These are phyloP conservation scores for Ibycter americanus DNA, from an alignment of 2,797 vertebrate species.

Conservation along the genomic window DNA sequence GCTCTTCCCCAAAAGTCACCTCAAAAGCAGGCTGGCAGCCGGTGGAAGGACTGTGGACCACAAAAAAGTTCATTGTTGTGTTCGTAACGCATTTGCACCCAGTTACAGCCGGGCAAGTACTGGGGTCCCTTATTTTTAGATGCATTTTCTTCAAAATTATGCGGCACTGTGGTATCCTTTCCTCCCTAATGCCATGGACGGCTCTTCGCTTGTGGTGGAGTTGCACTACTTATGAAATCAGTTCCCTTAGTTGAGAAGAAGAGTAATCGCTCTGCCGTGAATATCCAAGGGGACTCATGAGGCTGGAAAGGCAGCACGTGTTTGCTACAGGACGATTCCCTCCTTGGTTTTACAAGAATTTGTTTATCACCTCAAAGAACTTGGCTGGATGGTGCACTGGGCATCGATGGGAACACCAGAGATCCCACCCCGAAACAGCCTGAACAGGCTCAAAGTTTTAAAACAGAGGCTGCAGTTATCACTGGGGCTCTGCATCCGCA, in stretches of 20 bases:
- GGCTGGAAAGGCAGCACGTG: neutral
- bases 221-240: neutral
- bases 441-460: neutral
- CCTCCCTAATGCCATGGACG: rapidly evolving
- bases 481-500: neutral
- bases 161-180: neutral
- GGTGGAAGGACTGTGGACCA: neutral
- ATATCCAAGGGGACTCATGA: neutral
- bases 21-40: neutral
- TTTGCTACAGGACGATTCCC: neutral
- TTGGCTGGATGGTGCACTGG: neutral
- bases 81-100: rapidly evolving
- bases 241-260: neutral
- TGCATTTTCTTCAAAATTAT: neutral
- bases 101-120: neutral
- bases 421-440: neutral
- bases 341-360: neutral
- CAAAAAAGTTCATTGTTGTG: rapidly evolving
- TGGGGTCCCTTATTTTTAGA: neutral
- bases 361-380: neutral
- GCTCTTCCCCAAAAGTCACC: neutral
- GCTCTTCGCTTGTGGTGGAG: rapidly evolving
- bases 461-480: neutral
- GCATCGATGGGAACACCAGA: rapidly evolving
- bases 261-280: rapidly evolving